Conservation (phyloP, 1,140 invertebrate species). For the Drosophila littoralis region DNA sequence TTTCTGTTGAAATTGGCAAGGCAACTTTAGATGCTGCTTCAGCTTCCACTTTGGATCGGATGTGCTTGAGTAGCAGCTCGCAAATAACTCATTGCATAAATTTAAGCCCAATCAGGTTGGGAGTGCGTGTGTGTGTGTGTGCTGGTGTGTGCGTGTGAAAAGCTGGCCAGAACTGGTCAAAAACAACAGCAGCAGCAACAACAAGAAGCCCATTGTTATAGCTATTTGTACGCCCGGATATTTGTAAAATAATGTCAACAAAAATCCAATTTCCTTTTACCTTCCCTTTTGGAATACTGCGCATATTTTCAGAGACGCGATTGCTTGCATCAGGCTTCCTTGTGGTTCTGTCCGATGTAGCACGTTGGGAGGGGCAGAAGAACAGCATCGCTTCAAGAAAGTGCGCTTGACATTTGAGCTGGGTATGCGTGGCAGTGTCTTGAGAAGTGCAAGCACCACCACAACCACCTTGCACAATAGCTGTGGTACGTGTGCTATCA, state of each 20-base stretch:
- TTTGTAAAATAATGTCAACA: conserved; percentile 81
- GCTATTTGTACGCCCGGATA: conserved; percentile 67
- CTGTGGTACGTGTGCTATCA: conserved; percentile 12
- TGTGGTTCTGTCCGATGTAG: no score
- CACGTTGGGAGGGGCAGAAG: not conserved
- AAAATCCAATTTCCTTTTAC: conserved; percentile 82
- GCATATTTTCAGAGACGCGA: conserved; percentile 37
- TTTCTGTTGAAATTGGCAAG: conserved; percentile 37
- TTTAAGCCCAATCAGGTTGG: not conserved
- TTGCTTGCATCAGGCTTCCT: no score
- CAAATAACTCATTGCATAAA: conserved; percentile 43
- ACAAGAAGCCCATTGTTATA: conserved; percentile 24
- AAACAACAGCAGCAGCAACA: not conserved
- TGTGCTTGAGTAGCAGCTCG: conserved; percentile 31
- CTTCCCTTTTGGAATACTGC: conserved; percentile 71
- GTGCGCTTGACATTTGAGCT: conserved; percentile 60
- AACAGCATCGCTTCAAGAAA: conserved; percentile 16
- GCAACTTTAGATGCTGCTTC: conserved; percentile 12
- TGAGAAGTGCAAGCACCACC: conserved; percentile 7
- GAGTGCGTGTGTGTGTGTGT: conserved; percentile 16
- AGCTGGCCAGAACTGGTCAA: conserved; percentile 17
- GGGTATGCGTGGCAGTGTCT: conserved; percentile 34
- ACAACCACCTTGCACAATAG: not conserved
- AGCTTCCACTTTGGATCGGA: conserved; percentile 27
- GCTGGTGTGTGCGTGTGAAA: conserved; percentile 1